Base-by-base conservation (phyloP, 1,140 invertebrate species). In the Carposina sasakii region DNA sequence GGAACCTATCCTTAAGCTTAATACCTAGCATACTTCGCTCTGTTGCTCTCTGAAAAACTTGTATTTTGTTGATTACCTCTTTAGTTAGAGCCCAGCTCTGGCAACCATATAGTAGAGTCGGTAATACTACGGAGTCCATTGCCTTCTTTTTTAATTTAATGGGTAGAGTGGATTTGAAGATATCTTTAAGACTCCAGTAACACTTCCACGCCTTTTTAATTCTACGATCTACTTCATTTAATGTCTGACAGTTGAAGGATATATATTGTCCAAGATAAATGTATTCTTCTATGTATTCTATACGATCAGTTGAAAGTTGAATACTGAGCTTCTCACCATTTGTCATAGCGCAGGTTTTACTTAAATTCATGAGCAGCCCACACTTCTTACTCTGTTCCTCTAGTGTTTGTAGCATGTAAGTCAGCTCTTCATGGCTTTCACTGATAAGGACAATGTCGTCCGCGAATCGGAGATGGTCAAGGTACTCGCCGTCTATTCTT, bases 11-110 rank as follows among this genome's bases (percentile, higher is more conserved):
- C 10, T 16, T 46, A 5, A 22, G 10, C 21, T 36, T 46, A 4
- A 46, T 16, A 15, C 21, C 20, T 9, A 46, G 13, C 30, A 46
- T 34, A 16, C 20, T 34, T 10, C 44, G 20, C n/a, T 46, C 28
- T 26, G 23, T 23, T 12, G 44, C 19, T 21, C 44, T 33, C 24
- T 46, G 44, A 20, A 33, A 46, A 13, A 34, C 31, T 13, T 34
- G 17, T 2, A 46, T 22, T 21, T 46, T 33, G 3, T 33, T 10
- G 2, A 45, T 19, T 23, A 17, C 19, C 9, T 36, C 33, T 20
- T 22, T 22, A 10, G 19, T 40, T 3, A 40, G 8, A 21, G 37
- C 9, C 37, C 37, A 40, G 19, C 10, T 22, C 12, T 40, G 37
- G 12, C 37, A 40, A 1, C 37, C 37, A 15, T 40, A 40, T 20